Base-by-base conservation (phyloP, 2,888 invertebrate genomes). In the Furcula furcula region DNA sequence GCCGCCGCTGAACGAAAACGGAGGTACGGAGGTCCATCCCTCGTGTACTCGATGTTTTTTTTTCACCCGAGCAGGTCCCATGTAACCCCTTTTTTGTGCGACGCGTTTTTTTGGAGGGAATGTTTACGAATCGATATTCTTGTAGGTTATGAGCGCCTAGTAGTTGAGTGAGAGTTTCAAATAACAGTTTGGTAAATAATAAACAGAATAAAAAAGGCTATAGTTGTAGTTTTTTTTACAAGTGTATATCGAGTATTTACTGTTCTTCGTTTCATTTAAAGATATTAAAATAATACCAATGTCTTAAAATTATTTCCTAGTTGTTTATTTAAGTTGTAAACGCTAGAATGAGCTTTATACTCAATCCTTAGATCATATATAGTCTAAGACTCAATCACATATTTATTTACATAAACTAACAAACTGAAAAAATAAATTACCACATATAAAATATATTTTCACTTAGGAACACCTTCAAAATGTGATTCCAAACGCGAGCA, bases 21-120 rank as follows among this genome's bases (percentile, higher is more conserved):
- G 86, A 86, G 86, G 85, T 85, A 87, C 85, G 82, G 84, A 85
- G 86, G 82, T 72, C 74, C 72, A 71, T 72, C 83, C 85, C 85
- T 85, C 85, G 83, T 81, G 76, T 78, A 65, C 83, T 82, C 79
- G 64, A 48, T 74, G 66, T 67, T 76, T 78, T 81, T 77, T 77
- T 76, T 74, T 63, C 65, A 62, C 52, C 69, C 75, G 68, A 77
- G 69, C 81, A 82, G 81, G 84, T 84, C 77, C 65, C 54, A 61
- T 67, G 72, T 75, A 76, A 84, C 83, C 84, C 82, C 78, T 83
- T 87, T 84, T 82, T 80, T 79, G 65, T 77, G 56, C 60, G 67
- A 52, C 67, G 65, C 67, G 57, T 71, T 76, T 70, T 80, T 84
- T 84, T 83, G 82, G 80, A 81, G 82, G 82, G 82, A 84, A 81